Evolutionary conservation across 2,797 vertebrate genomes (phyloP), one percentile per base, ranked within the genome.

Genomic region (Rousettus madagascariensis): DNA sequence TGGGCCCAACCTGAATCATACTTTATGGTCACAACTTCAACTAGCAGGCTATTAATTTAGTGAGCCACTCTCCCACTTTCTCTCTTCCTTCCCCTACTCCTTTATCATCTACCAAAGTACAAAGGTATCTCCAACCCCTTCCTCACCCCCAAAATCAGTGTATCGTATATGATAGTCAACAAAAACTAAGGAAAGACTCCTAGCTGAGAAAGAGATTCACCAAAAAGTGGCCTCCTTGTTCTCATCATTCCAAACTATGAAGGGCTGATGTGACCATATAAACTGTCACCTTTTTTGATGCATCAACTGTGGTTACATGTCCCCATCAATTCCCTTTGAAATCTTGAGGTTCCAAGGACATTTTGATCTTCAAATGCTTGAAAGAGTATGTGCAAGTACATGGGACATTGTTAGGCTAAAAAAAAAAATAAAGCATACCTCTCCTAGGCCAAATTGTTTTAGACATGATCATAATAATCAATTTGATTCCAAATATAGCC

Each of bases 381-480:
- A 79, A 92, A 95, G 59, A 97, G 30, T 33, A 92, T n/a, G 28
- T 80, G 26, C 38, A 9, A 59, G 49, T 89, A 43, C 61, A 66
- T 26, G 28, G 36, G 82, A 72, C 43, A 85, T 2, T 59, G 36
- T 41, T 28, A 90, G 65, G n/a, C 74, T 90, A 49, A 77, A 90
- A 93, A 87, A 87, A 55, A 49, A 49, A 49, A 16, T 33, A 65
- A 85, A 24, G 61, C 66, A 78, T 55, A 66, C 8, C 30, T 92
- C 61, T 95, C 74, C 28, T 75, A 86, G 68, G 66, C 38, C 63
- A 71, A 49, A 46, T 17, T 80, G 63, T 93, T 90, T 95, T 17
- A 65, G 41, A 65, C 82, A 94, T 86, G 88, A 92, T 95, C 68
- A 97, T 33, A 80, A 80, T 51, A 43, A 87, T 75, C 61, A 85